Base-by-base conservation (phyloP, 2,888 invertebrate species). In the Polyommatus icarus region DNA sequence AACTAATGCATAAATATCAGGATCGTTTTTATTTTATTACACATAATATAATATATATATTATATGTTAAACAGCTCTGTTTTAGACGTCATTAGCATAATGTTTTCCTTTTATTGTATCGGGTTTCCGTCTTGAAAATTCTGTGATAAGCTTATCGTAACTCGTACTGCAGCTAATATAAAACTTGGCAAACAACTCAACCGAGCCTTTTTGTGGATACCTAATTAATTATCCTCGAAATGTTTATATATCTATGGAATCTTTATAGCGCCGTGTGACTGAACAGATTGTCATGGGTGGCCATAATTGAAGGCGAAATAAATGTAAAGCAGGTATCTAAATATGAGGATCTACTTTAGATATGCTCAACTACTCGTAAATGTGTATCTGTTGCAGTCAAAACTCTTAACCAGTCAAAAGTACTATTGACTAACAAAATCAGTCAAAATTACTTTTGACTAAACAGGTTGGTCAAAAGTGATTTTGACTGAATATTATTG, bases 1-100 rank as follows among this genome's bases (percentile, higher is more conserved):
- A 82, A 81, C 80, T 79, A 79, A 81, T 82, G 79, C 80, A 81
- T 79, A 80, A 82, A 79, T 81, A 81, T 80, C 77, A 73, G 57
- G 61, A 76, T 79, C 67, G 79, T 76, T 79, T 75, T 75, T 75
- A 78, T 76, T 78, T 78, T 79, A 79, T 76, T 32, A 72, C 76
- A 57, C 71, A 73, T 73, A 77, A 72, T 76, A 77, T 71, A 76
- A 80, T 54, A 50, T 75, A 50, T 75, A 54, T 75, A 50, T 54
- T 75, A 75, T 75, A 75, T 75, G 75, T 54, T 75, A 54, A 75
- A 50, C 29, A 54, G 54, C 75, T 50, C 54, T 24, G 75, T 54
- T 75, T 75, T 75, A 50, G 50, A 50, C 3, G 46, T 50, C 18
- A 75, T 75, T 75, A 50, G 75, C 75, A 75, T 75, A 75, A 50